Evolutionary conservation across 35 echinoderm and acorn worm species (phyloP).

Genomic region (Amphiura filiformis): DNA sequence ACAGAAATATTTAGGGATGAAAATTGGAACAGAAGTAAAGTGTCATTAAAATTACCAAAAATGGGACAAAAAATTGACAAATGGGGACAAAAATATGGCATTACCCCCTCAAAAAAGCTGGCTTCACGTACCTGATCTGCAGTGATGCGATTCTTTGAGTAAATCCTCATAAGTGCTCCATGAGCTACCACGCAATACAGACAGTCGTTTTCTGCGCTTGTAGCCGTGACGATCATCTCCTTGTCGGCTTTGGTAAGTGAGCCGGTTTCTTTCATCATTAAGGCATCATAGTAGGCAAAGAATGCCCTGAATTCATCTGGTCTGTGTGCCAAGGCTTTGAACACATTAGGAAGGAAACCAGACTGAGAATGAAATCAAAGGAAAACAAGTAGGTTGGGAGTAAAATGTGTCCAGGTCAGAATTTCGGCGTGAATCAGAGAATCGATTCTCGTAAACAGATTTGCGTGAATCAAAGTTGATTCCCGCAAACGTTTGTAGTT

Average conservation of each 20-base stretch:
- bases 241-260: constrained; percentile 92
- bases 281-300: constrained; percentile 78
- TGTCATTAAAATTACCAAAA: no score
- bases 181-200: constrained; percentile 92
- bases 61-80: no score
- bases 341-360: constrained; percentile 96
- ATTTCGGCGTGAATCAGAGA: not conserved
- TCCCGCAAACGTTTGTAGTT: not conserved
- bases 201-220: constrained; percentile 86
- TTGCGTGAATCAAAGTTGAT: not conserved
- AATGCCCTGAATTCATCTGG: constrained; percentile 95
- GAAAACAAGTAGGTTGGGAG: not conserved
- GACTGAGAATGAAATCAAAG: constrained; percentile 40
- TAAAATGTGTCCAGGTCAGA: not conserved
- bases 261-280: constrained; percentile 88
- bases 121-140: constrained; percentile 96
- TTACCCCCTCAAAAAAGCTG: no score
- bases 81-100: no score
- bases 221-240: constrained; percentile 92
- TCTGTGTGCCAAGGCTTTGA: constrained; percentile 72
- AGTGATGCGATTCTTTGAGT: constrained; percentile 74
- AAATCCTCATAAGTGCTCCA: constrained; percentile 82
- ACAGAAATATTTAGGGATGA: no score
- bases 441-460: not conserved
- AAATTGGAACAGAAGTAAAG: no score